These are phyloP conservation scores for Cricetomys ansorgei DNA, from an alignment of 2,113 vertebrate species.

Conservation along the genomic window DNA sequence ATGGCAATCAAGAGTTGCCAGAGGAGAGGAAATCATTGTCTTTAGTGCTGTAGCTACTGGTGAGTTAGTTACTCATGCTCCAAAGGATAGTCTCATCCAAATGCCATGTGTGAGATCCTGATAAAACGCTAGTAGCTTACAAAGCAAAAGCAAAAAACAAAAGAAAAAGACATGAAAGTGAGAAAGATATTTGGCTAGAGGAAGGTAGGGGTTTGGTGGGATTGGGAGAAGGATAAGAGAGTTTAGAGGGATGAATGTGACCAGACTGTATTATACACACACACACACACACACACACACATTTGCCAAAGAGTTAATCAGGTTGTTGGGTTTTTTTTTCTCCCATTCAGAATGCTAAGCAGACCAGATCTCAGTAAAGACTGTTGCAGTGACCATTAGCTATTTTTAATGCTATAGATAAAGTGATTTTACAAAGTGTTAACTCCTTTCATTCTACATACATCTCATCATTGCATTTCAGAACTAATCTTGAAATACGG, in stretches of 20 bases:
- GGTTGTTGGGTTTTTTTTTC: no score
- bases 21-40: not conserved
- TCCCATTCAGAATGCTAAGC: not conserved
- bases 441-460: not conserved
- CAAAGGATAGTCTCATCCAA: no score
- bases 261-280: not conserved
- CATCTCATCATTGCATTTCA: not conserved
- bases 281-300: no score
- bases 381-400: not conserved
- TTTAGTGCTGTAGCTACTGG: not conserved
- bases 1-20: not conserved
- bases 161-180: not conserved
- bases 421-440: slow-evolving; percentile 24
- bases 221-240: not conserved
- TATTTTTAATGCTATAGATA: not conserved
- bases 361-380: not conserved
- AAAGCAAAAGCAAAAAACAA: not conserved
- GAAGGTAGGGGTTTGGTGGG: not conserved
- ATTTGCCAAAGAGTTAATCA: not conserved
- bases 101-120: not conserved
- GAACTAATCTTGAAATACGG: not conserved
- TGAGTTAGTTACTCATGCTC: not conserved
- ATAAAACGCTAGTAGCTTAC: not conserved
- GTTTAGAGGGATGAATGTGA: not conserved
- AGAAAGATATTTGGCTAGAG: not conserved